Conservation (phyloP, 2,888 invertebrate genomes). For the Slavum lentiscoides region DNA sequence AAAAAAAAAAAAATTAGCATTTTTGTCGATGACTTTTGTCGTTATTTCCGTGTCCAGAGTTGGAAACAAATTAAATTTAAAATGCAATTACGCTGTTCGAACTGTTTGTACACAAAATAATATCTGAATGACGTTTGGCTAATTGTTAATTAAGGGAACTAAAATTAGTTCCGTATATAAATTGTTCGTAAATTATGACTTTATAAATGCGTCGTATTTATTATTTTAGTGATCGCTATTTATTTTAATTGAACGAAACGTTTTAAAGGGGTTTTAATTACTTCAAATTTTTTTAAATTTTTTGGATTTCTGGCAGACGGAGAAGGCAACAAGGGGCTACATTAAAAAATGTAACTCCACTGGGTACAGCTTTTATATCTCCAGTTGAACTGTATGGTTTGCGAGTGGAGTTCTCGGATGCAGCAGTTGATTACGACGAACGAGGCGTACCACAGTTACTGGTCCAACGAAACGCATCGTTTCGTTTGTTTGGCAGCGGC, state of each 20-base stretch:
- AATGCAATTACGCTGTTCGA: too few species aligned
- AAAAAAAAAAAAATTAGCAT: too few species aligned
- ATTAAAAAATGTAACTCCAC: constrained; percentile 19
- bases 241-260: not conserved
- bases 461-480: constrained; percentile 65
- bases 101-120: too few species aligned
- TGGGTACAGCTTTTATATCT: constrained; percentile 30
- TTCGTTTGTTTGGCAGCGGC: constrained; percentile 76
- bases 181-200: not conserved
- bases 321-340: constrained; percentile 5
- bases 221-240: not conserved
- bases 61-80: too few species aligned
- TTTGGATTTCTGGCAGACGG: constrained; percentile 4
- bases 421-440: constrained; percentile 56
- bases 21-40: too few species aligned
- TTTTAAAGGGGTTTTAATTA: not conserved
- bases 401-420: constrained; percentile 57
- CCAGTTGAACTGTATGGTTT: constrained; percentile 56
- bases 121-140: too few species aligned
- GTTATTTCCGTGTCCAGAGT: too few species aligned
- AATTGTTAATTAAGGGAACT: too few species aligned
- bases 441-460: constrained; percentile 71
- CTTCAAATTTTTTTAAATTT: not conserved
- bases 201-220: not conserved
- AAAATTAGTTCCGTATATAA: too few species aligned